phyloP scores from a whole-genome alignment of 2,797 vertebrate genomes.

The Spheniscus humboldti region DNA sequence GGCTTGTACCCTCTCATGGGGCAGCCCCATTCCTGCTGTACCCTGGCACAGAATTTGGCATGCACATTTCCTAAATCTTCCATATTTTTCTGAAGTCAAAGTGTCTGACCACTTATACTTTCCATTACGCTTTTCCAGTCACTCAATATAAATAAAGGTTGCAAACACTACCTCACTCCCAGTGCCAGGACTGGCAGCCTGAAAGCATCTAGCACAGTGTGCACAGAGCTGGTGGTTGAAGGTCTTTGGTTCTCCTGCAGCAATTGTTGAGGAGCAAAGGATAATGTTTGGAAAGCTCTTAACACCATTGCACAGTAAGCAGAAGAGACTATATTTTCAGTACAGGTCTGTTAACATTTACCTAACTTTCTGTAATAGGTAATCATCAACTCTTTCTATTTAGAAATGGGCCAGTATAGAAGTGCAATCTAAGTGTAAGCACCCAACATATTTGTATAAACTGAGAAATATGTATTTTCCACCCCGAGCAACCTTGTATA shows the following conservation, averaged over 20 bases:
- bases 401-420: background rate
- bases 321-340: background rate
- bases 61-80: background rate
- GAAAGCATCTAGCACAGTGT: background rate
- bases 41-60: background rate
- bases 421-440: background rate
- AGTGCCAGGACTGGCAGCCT: background rate
- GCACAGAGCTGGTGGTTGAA: background rate
- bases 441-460: background rate
- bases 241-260: background rate
- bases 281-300: background rate
- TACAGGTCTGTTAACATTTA: background rate
- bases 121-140: background rate
- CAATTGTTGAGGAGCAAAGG: background rate
- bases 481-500: background rate
- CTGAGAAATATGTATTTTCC: background rate
- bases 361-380: background rate
- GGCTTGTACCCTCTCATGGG: background rate
- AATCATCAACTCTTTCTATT: background rate
- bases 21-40: background rate
- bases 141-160: background rate
- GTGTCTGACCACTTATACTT: background rate
- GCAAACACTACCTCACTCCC: background rate
- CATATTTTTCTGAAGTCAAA: background rate
- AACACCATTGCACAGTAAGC: background rate